phyloP scores from a whole-genome alignment of 2,888 invertebrate species.

The Marronus borbonicus region DNA sequence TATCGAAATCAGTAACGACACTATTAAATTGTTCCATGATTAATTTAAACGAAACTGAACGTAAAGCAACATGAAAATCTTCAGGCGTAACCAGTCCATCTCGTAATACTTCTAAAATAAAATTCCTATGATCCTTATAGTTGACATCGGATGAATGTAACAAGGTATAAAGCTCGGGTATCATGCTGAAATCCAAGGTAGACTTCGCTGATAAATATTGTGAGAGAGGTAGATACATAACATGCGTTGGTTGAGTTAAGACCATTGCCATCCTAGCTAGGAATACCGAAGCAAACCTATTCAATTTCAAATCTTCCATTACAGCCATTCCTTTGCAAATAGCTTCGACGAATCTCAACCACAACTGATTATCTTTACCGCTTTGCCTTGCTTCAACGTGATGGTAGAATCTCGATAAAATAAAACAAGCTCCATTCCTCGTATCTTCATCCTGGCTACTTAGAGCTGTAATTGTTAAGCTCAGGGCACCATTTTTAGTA shows the following conservation, averaged over 20 bases:
- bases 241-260: conserved; percentile 82
- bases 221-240: conserved; percentile 82
- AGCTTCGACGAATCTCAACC: conserved; percentile 79
- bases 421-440: conserved; percentile 82
- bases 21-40: conserved; percentile 81
- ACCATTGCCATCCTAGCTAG: conserved; percentile 81
- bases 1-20: conserved; percentile 75
- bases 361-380: conserved; percentile 78
- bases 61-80: conserved; percentile 83
- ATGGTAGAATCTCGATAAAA: conserved; percentile 81
- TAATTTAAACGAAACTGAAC: conserved; percentile 84
- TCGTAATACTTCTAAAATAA: conserved; percentile 84
- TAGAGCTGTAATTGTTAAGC: conserved; percentile 80
- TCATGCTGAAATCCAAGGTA: conserved; percentile 80
- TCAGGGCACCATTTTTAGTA: conserved; percentile 80
- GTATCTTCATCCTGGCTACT: conserved; percentile 79
- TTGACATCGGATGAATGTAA: conserved; percentile 86
- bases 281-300: conserved; percentile 75
- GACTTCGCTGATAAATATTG: conserved; percentile 76
- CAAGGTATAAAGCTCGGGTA: conserved; percentile 91
- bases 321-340: conserved; percentile 76
- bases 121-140: conserved; percentile 79
- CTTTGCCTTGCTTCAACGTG: conserved; percentile 80
- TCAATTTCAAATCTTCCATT: conserved; percentile 64
- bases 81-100: conserved; percentile 84